These are phyloP conservation scores for Tetramorium bicarinatum DNA, from an alignment of 2,888 invertebrate genomes.

Conservation along the genomic window DNA sequence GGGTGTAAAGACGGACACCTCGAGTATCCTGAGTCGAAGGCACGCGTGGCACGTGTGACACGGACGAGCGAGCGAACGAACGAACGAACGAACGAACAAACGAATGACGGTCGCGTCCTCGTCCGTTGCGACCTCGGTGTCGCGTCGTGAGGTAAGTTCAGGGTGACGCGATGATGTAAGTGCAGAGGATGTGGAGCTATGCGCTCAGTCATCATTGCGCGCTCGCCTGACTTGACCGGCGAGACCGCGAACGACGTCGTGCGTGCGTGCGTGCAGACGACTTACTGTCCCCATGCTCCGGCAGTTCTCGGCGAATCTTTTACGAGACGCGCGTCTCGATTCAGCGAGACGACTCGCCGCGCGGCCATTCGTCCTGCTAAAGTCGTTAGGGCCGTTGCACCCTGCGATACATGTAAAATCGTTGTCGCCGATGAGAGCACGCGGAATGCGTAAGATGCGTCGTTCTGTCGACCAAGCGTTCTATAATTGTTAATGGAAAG, in stretches of 20 bases:
- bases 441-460: slow-evolving; percentile 9
- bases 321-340: slow-evolving; percentile 32
- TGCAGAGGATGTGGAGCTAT: slow-evolving; percentile 67
- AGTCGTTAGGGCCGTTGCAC: slow-evolving; percentile 62
- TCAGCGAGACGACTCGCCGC: slow-evolving; percentile 44
- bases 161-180: slow-evolving; percentile 62
- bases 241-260: slow-evolving; percentile 30
- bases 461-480: not conserved
- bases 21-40: slow-evolving; percentile 45
- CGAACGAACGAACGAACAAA: slow-evolving; percentile 25
- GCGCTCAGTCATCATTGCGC: slow-evolving; percentile 70
- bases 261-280: slow-evolving; percentile 29
- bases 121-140: slow-evolving; percentile 7
- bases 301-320: slow-evolving; percentile 14
- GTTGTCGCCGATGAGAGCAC: slow-evolving; percentile 18
- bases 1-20: slow-evolving; percentile 45
- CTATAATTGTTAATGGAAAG: not conserved
- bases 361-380: slow-evolving; percentile 53
- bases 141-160: slow-evolving; percentile 52
- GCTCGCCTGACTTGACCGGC: slow-evolving; percentile 51
- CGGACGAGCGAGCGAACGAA: slow-evolving; percentile 31
- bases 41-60: slow-evolving; percentile 70
- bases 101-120: slow-evolving; percentile 27
- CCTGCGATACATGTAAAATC: slow-evolving; percentile 56
- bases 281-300: slow-evolving; percentile 15